Evolutionary conservation across 2,797 vertebrate genomes (phyloP).

Genomic region (Echeneis naucrates): DNA sequence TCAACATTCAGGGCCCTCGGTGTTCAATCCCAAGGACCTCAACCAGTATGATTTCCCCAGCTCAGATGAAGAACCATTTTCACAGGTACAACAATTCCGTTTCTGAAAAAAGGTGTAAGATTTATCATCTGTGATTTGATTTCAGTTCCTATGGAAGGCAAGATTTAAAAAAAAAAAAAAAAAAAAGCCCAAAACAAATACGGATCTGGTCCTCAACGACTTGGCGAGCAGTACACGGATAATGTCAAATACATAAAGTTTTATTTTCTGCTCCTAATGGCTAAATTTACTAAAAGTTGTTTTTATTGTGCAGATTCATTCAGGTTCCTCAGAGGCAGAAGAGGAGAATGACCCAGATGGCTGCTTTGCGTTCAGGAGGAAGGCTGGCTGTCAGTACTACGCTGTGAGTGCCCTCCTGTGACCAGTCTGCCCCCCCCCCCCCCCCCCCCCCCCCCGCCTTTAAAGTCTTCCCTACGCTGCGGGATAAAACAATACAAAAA

Average conservation of each 20-base stretch:
- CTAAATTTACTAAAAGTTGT: not conserved
- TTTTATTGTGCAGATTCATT: slow-evolving; percentile 87
- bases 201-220: not conserved
- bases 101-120: not conserved
- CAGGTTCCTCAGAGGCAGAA: slow-evolving; percentile 97
- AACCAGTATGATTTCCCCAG: slow-evolving; percentile 99
- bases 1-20: slow-evolving; percentile 91
- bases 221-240: not conserved
- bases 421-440: slow-evolving; percentile 51
- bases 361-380: slow-evolving; percentile 96
- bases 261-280: not conserved
- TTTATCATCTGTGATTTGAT: not conserved
- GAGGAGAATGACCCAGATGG: slow-evolving; percentile 99
- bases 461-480: slow-evolving; percentile 38
- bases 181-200: too few species aligned
- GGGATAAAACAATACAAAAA: slow-evolving; percentile 46
- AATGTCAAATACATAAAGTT: not conserved
- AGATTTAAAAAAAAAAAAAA: not conserved
- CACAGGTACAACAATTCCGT: slow-evolving; percentile 85
- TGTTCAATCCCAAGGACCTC: slow-evolving; percentile 97
- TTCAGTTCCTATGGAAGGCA: not conserved
- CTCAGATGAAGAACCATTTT: slow-evolving; percentile 96
- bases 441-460: slow-evolving; percentile 36
- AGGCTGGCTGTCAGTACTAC: slow-evolving; percentile 98
- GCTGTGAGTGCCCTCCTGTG: slow-evolving; percentile 89